Evolutionary conservation across 2,113 vertebrate genomes (phyloP), one percentile per base, ranked within the genome.

Genomic region (Oophaga pumilio): DNA sequence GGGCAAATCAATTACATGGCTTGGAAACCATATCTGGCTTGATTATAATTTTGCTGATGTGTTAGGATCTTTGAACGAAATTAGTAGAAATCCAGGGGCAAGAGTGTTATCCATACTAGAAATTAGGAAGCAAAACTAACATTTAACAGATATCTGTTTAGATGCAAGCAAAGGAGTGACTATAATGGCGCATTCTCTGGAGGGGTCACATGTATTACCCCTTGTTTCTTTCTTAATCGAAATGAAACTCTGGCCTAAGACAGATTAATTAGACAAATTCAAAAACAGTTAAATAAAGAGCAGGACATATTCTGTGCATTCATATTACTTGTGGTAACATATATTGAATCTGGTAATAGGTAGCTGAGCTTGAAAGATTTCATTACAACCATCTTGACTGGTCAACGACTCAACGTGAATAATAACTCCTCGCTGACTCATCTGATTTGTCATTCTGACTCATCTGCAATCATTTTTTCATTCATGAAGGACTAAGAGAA

Each of bases 401-500:
- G 18, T 15, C 33, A 78, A 80, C 78, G 10, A 43, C 10, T 15
- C 33, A 78, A 80, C 78, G 17, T 59, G 77, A 79, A 33, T 79
- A 17, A 28, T 59, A 53, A 57, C 80, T 82, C 60, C 80, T 66
- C 59, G 52, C 15, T 33, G 43, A 52, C 60, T 73, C 26, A 17
- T 5, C 50, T 82, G 24, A 66, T 17, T 49, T 66, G 43, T 22
- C 10, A 64, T 49, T 49, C 66, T 24, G 43, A 82, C 43, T 50
- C 28, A 64, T 64, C 60, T 24, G 52, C 78, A 66, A 52, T 82
- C 18, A 78, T 82, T 82, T 82, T 22, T 24, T 33, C 13, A 66
- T 66, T 82, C 43, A 62, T 64, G 22, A 62, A 8, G 18, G 57
- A 64, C 59, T 24, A 56, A 64, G 17, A 33, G 64, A 82, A 64